A percentile compares a stretch with the other conserved stretches of the same genome.
Evolutionary conservation across 2,888 invertebrate species (phyloP).

Genomic region (Gymnoscelis rufifasciata): DNA sequence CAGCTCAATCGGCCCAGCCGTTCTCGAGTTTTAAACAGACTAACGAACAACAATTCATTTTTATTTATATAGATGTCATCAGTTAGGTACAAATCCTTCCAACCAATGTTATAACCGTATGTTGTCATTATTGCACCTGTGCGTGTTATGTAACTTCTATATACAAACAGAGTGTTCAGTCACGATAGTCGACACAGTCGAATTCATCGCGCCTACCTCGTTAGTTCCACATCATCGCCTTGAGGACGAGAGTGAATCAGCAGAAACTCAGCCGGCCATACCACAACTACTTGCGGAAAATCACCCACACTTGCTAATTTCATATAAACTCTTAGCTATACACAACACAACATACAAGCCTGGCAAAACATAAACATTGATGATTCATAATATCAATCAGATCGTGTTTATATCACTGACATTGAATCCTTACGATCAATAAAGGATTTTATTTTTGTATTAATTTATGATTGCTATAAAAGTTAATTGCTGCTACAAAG

Average conservation of each 20-base stretch:
- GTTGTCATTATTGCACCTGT: constrained; percentile 28
- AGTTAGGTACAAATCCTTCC: no score
- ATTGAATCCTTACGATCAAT: constrained; percentile 20
- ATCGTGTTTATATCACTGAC: constrained; percentile 19
- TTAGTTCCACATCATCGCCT: constrained; percentile 56
- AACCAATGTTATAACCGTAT: constrained; percentile 24
- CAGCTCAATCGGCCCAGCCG: no score
- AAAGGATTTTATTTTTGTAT: constrained; percentile 14
- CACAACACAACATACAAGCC: constrained; percentile 9
- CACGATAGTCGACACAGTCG: constrained; percentile 61
- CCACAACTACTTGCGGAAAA: constrained; percentile 29
- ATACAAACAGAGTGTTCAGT: constrained; percentile 41
- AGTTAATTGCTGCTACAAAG: constrained; percentile 16
- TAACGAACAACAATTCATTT: no score
- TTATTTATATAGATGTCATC: constrained; percentile 16
- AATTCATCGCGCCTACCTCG: constrained; percentile 38
- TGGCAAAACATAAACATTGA: constrained; percentile 25
- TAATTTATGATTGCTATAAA: constrained; percentile 10
- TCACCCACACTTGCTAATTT: constrained; percentile 31
- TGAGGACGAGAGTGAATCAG: constrained; percentile 66
- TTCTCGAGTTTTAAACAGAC: no score
- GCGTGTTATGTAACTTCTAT: constrained; percentile 39
- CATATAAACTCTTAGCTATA: constrained; percentile 17
- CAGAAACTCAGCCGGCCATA: constrained; percentile 37
- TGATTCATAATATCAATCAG: constrained; percentile 26